phyloP scores from a whole-genome alignment of 2,113 vertebrate genomes.

The Suncus etruscus region DNA sequence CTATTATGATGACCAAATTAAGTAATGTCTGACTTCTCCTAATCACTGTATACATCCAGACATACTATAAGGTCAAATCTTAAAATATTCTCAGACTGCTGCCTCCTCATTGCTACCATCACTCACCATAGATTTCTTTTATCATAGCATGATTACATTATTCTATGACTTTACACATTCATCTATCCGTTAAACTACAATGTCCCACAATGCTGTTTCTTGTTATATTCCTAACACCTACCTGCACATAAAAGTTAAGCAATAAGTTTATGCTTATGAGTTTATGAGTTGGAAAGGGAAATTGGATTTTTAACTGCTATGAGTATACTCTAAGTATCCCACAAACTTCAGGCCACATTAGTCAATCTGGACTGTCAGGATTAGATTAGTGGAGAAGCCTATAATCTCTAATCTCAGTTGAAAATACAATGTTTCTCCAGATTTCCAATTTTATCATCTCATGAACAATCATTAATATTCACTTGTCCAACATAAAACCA shows the following conservation, averaged over 20 bases:
- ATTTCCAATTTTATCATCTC: conserved; percentile 17
- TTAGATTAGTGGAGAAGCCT: not conserved
- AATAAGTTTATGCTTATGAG: not conserved
- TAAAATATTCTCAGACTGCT: not conserved
- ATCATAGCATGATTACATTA: not conserved
- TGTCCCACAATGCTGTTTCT: not conserved
- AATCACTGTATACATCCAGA: not conserved
- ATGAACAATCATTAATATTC: not conserved
- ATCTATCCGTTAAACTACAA: not conserved
- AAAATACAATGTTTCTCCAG: conserved; percentile 21
- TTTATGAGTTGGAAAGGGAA: not conserved
- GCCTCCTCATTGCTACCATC: conserved; percentile 12
- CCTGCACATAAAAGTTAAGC: not conserved
- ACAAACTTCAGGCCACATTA: not conserved
- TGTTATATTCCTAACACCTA: not conserved
- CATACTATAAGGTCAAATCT: not conserved
- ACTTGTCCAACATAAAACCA: not conserved
- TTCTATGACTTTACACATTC: not conserved
- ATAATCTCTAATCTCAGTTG: not conserved
- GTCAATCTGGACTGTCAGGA: not conserved
- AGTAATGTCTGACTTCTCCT: not conserved
- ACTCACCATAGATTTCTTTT: conserved; percentile 11
- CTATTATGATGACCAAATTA: too few species aligned
- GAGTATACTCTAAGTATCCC: not conserved
- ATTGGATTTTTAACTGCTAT: not conserved